Percentiles rank a stretch among this genome's conserved stretches.
phyloP scores from a whole-genome alignment of 2,888 invertebrate genomes.

The Nesidiocoris tenuis region DNA sequence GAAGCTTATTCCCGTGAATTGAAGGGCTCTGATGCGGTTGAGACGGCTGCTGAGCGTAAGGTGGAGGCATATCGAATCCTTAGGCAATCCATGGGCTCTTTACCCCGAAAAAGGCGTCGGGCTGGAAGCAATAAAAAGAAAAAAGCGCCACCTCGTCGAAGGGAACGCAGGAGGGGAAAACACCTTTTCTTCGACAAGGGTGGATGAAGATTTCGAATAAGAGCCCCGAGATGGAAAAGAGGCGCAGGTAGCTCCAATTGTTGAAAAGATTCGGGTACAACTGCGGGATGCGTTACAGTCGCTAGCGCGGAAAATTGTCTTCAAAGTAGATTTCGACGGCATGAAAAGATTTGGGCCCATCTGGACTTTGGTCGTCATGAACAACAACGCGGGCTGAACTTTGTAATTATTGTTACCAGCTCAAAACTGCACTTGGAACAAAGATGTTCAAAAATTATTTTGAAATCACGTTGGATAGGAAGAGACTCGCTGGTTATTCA shows the following conservation, averaged over 20 bases:
- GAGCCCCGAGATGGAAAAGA: slow-evolving; percentile 17
- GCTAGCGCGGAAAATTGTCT: neutral
- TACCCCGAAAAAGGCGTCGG: slow-evolving; percentile 28
- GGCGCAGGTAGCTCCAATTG: slow-evolving; percentile 15
- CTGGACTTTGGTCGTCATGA: no score
- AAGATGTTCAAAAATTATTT: no score
- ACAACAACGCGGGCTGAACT: no score
- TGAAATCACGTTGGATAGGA: no score
- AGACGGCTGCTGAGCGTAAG: slow-evolving; percentile 15
- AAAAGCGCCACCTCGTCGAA: slow-evolving; percentile 2
- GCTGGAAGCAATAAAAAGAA: slow-evolving; percentile 32
- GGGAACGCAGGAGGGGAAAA: slow-evolving; percentile 16
- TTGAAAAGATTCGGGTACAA: neutral
- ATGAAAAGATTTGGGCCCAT: neutral
- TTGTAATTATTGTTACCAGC: no score
- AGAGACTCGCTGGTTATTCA: no score
- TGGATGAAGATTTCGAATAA: neutral
- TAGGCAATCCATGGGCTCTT: slow-evolving; percentile 24
- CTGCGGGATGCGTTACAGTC: neutral
- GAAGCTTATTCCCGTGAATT: slow-evolving; percentile 19
- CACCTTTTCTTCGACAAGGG: slow-evolving; percentile 6
- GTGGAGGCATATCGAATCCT: slow-evolving; percentile 33
- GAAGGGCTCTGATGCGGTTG: slow-evolving; percentile 36
- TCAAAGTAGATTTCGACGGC: neutral
- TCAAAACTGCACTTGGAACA: no score